These are phyloP conservation scores for Drosophila grimshawi DNA, from an alignment of 1,140 invertebrate genomes.

Conservation along the genomic window DNA sequence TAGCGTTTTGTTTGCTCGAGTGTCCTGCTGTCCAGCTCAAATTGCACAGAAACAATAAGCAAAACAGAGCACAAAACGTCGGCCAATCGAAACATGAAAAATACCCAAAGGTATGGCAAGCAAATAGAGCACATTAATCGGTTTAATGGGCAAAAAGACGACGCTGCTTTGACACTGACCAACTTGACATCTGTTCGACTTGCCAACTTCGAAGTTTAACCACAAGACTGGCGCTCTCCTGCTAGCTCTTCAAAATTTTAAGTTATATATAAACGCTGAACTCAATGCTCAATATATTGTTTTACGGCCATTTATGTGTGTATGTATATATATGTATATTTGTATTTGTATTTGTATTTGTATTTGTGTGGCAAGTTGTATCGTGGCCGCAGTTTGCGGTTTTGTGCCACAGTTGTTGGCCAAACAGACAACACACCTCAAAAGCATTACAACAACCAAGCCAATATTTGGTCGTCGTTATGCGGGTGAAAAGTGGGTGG, in stretches of 20 bases:
- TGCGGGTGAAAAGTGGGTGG: conserved; percentile 33
- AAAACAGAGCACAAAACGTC: conserved; percentile 47
- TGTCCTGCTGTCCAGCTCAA: conserved; percentile 73
- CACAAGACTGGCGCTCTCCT: neutral
- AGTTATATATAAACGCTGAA: conserved; percentile 51
- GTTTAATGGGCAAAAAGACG: conserved; percentile 60
- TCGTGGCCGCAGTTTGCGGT: conserved; percentile 41
- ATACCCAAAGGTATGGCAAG: conserved; percentile 62
- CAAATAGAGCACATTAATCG: conserved; percentile 80
- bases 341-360: neutral
- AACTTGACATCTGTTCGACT: conserved; percentile 49
- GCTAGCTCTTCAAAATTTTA: conserved; percentile 41
- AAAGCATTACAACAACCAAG: conserved; percentile 65
- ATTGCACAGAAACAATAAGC: conserved; percentile 76
- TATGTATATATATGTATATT: conserved; percentile 4
- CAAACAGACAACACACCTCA: conserved; percentile 79
- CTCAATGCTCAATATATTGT: conserved; percentile 6
- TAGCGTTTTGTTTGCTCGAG: conserved; percentile 40
- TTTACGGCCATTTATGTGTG: neutral
- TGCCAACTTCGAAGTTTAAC: neutral
- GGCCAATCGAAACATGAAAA: conserved; percentile 31
- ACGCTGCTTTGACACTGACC: conserved; percentile 37
- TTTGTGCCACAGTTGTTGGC: conserved; percentile 44
- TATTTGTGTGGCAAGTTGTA: conserved; percentile 4
- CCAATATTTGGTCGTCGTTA: conserved; percentile 72